phyloP scores from a whole-genome alignment of 1,140 invertebrate genomes.

The Aethina tumida region DNA sequence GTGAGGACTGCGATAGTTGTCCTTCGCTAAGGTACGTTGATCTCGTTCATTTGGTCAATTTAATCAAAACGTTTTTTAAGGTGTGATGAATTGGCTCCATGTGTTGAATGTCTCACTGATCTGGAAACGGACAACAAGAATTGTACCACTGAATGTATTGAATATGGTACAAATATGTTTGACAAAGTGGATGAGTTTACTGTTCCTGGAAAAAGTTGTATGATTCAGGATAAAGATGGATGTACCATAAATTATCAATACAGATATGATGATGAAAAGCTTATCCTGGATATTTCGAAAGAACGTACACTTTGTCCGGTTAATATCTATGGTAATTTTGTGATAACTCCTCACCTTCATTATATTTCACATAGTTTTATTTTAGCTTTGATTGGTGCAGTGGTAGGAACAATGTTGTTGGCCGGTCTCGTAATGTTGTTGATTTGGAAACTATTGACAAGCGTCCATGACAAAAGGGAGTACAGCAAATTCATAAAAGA shows the following conservation, averaged over 20 bases:
- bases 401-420: constrained; percentile 54
- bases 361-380: no score
- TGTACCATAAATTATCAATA: constrained; percentile 48
- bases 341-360: no score
- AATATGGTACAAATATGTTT: no score
- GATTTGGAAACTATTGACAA: constrained; percentile 91
- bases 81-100: constrained; percentile 76
- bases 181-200: constrained; percentile 39
- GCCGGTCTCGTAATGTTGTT: constrained; percentile 80
- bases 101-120: constrained; percentile 97
- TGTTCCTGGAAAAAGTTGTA: constrained; percentile 32
- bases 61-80: no score
- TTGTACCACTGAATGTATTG: no score
- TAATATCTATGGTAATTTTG: no score
- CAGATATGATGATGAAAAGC: constrained; percentile 36
- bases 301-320: constrained; percentile 66
- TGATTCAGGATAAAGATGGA: constrained; percentile 36
- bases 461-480: constrained; percentile 88
- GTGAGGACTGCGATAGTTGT: no score
- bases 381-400: constrained; percentile 48
- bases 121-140: no score
- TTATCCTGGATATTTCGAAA: no score
- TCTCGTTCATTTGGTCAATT: no score
- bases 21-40: no score
- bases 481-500: constrained; percentile 97